These are phyloP conservation scores for Hoplias malabaricus DNA, from an alignment of 2,113 vertebrate genomes.

Conservation along the genomic window DNA sequence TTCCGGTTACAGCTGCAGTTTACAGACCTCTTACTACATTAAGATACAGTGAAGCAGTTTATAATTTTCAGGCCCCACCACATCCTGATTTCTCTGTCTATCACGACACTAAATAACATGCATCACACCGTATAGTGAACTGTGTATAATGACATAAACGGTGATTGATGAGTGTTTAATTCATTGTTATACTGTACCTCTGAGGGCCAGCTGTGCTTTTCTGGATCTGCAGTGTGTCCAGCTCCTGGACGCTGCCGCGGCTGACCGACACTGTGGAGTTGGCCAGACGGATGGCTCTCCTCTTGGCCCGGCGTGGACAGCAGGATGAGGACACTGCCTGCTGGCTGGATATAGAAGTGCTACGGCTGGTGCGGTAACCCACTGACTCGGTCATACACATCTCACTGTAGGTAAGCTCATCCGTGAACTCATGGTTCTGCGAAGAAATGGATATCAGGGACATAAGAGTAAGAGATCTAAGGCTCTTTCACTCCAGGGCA, in stretches of 20 bases:
- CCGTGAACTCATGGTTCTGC: conserved; percentile 89
- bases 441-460: not conserved
- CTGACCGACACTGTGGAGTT: conserved; percentile 88
- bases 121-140: no score
- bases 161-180: not conserved
- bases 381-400: conserved; percentile 81
- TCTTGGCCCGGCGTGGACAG: conserved; percentile 80
- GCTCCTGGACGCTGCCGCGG: conserved; percentile 85
- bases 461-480: no score
- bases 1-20: not conserved
- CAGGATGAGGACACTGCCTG: conserved; percentile 77
- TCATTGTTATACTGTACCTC: conserved; percentile 71
- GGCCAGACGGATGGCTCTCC: conserved; percentile 82
- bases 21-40: no score
- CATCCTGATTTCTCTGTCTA: no score
- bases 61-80: no score
- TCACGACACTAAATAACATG: no score
- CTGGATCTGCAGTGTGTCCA: conserved; percentile 78
- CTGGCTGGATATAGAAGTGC: conserved; percentile 88
- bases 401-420: conserved; percentile 85
- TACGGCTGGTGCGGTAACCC: conserved; percentile 83
- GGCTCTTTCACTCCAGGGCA: no score
- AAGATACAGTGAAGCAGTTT: no score
- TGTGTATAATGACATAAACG: not conserved
- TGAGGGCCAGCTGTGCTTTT: conserved; percentile 70